Percentiles rank a stretch among this genome's conserved stretches.
Conservation (phyloP, 2,113 vertebrate genomes). For the Ciconia boyciana region DNA sequence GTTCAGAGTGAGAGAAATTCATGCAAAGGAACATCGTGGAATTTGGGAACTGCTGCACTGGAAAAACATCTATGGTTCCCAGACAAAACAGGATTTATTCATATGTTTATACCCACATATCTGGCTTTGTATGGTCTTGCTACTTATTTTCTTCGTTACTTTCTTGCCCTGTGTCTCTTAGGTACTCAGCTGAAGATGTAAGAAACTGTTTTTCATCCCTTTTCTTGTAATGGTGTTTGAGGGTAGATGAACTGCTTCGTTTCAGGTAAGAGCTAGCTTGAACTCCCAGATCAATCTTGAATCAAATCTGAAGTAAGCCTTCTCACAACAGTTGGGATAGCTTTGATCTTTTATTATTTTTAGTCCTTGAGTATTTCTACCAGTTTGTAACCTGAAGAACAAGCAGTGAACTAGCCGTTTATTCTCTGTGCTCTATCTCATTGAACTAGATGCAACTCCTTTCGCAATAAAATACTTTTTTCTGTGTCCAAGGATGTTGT, state of each 20-base stretch:
- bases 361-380: neutral
- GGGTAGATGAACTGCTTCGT: neutral
- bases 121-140: neutral
- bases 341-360: neutral
- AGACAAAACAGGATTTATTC: neutral
- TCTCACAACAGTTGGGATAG: neutral
- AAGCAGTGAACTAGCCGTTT: neutral
- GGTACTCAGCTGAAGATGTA: neutral
- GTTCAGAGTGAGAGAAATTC: neutral
- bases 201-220: neutral
- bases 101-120: neutral
- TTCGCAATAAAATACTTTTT: neutral
- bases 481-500: neutral
- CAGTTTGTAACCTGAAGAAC: neutral
- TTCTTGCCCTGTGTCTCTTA: neutral
- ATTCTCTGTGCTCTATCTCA: neutral
- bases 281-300: neutral
- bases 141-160: accelerated
- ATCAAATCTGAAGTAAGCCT: neutral
- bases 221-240: neutral
- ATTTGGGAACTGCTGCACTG: neutral
- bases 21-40: neutral
- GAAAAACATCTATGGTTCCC: neutral
- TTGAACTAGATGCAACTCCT: neutral
- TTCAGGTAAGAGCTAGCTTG: neutral